phyloP scores from a whole-genome alignment of 2,888 invertebrate genomes.

The Malachius bipustulatus region DNA sequence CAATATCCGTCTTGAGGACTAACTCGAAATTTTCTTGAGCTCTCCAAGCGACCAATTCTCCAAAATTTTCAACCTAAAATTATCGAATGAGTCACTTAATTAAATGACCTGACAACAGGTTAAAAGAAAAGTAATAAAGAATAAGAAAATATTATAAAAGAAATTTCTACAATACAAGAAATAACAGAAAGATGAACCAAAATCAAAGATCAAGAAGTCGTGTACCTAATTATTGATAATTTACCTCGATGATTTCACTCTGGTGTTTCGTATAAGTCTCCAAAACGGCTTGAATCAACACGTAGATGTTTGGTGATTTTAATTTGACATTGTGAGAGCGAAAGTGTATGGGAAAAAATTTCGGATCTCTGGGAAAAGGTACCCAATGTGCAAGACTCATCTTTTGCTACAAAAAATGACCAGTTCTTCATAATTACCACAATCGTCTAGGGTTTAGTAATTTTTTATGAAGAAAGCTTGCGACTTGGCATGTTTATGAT shows the following conservation, averaged over 20 bases:
- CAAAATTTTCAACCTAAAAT: constrained; percentile 66
- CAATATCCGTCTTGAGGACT: constrained; percentile 64
- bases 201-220: no score
- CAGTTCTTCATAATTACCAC: no score
- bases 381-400: constrained; percentile 41
- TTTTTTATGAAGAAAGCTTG: no score
- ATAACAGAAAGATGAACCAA: no score
- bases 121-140: not conserved
- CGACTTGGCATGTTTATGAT: no score
- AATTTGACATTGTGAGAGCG: constrained; percentile 18
- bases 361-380: constrained; percentile 37
- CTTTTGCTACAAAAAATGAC: constrained; percentile 35
- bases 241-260: constrained; percentile 30
- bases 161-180: not conserved
- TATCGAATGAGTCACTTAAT: no score
- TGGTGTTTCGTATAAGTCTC: constrained; percentile 30
- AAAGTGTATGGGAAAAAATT: constrained; percentile 34
- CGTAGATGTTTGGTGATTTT: constrained; percentile 25
- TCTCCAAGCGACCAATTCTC: constrained; percentile 69
- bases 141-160: not conserved
- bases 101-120: no score
- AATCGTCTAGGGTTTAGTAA: no score
- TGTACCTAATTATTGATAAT: no score
- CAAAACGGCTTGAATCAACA: constrained; percentile 28
- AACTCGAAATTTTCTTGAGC: constrained; percentile 61